Conservation (phyloP, 1,140 invertebrate species). For the Penaeus vannamei region DNA sequence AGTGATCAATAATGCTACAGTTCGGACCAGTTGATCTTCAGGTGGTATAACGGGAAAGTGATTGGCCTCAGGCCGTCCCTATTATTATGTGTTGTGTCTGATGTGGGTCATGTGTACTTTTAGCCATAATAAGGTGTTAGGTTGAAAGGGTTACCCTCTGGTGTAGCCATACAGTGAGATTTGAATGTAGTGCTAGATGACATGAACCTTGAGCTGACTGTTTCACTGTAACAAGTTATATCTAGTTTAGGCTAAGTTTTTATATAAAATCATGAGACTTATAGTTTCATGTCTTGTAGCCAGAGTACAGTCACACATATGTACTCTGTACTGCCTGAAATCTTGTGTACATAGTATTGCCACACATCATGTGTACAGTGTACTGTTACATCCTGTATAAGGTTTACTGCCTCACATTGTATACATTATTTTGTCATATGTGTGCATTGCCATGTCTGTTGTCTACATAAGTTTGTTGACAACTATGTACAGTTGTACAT, state of each 20-base stretch:
- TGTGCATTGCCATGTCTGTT: too few relatives aligned
- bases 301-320: too few relatives aligned
- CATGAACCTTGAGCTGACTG: constrained; percentile 55
- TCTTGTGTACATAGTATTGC: constrained; percentile 35
- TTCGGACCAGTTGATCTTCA: too few relatives aligned
- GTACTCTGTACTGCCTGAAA: constrained; percentile 40
- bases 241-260: constrained; percentile 49
- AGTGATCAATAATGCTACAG: too few relatives aligned
- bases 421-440: too few relatives aligned
- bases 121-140: constrained; percentile 64
- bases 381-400: constrained; percentile 9
- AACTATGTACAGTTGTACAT: too few relatives aligned
- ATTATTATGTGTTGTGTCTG: constrained; percentile 58
- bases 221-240: constrained; percentile 49
- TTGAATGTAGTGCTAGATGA: constrained; percentile 57
- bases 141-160: constrained; percentile 52
- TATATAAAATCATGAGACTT: constrained; percentile 18
- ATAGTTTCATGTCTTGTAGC: too few relatives aligned
- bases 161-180: constrained; percentile 27
- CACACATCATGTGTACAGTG: constrained; percentile 39
- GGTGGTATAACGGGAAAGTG: too few relatives aligned
- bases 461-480: too few relatives aligned
- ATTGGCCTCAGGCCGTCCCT: too few relatives aligned
- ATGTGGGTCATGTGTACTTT: constrained; percentile 54
- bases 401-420: too few relatives aligned